Percentiles rank a stretch among this genome's conserved stretches.
These are phyloP conservation scores for Mallotus villosus DNA, from an alignment of 2,797 vertebrate genomes.

Conservation along the genomic window DNA sequence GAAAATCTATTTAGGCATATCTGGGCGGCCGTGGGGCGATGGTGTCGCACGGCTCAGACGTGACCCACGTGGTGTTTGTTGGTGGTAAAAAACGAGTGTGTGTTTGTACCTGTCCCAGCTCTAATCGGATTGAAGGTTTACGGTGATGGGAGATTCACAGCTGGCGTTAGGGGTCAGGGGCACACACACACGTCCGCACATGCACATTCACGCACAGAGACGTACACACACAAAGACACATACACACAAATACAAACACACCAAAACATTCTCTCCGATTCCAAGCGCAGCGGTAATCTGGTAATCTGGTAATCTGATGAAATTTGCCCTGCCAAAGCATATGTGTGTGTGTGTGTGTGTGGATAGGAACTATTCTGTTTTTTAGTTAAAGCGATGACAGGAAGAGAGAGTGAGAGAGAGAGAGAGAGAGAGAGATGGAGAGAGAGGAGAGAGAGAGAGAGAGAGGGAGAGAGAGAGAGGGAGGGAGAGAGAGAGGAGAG, in stretches of 20 bases:
- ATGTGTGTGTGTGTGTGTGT: slow-evolving; percentile 38
- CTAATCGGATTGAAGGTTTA: slow-evolving; percentile 1
- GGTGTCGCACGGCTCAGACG: too few species aligned
- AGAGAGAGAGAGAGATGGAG: slow-evolving; percentile 18
- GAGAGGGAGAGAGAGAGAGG: slow-evolving; percentile 40
- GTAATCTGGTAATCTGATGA: slow-evolving; percentile 73
- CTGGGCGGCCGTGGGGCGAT: slow-evolving; percentile 9
- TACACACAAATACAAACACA: not conserved
- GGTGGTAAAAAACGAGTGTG: too few species aligned
- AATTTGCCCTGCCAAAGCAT: slow-evolving; percentile 60
- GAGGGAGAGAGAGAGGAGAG: slow-evolving; percentile 12
- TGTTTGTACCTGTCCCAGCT: not conserved
- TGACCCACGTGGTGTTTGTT: too few species aligned
- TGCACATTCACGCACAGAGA: not conserved
- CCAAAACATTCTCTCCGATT: slow-evolving; percentile 9
- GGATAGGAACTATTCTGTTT: slow-evolving; percentile 49
- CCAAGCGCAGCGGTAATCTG: slow-evolving; percentile 50
- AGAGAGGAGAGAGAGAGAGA: slow-evolving; percentile 15
- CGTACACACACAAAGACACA: not conserved
- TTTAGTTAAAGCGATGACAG: slow-evolving; percentile 63
- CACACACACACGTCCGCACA: not conserved
- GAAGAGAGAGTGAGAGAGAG: slow-evolving; percentile 38
- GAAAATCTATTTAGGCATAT: slow-evolving; percentile 72
- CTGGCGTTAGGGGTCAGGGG: not conserved
- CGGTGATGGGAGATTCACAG: slow-evolving; percentile 16